These are phyloP conservation scores for Diplolepis rosae DNA, from an alignment of 2,888 invertebrate species.

Conservation along the genomic window DNA sequence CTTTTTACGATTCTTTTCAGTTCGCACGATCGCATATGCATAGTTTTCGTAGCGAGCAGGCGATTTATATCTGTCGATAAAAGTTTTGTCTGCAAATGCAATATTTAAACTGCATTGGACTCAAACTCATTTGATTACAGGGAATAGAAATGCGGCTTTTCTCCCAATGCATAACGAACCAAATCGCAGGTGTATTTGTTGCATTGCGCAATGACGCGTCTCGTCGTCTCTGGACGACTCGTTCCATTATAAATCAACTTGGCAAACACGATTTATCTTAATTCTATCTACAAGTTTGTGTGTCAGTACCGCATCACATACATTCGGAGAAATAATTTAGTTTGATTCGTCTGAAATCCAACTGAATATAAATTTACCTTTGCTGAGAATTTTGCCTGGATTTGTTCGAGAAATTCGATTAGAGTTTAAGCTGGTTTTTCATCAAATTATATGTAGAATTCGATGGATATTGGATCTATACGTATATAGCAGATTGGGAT, in stretches of 20 bases:
- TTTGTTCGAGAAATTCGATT: slow-evolving; percentile 21
- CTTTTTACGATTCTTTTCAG: slow-evolving; percentile 13
- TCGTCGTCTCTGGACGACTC: slow-evolving; percentile 33
- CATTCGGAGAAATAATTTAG: slow-evolving; percentile 13
- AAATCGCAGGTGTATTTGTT: slow-evolving; percentile 31
- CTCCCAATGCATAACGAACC: slow-evolving; percentile 30
- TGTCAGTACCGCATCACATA: slow-evolving; percentile 34
- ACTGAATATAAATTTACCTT: slow-evolving; percentile 29
- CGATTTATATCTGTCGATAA: slow-evolving; percentile 28
- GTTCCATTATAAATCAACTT: slow-evolving; percentile 58
- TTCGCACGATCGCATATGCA: slow-evolving; percentile 10
- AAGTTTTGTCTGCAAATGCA: slow-evolving; percentile 27
- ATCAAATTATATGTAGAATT: slow-evolving; percentile 23
- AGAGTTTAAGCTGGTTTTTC: slow-evolving; percentile 23
- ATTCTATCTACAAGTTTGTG: slow-evolving; percentile 55
- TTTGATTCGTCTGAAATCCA: slow-evolving; percentile 22
- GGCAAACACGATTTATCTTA: slow-evolving; percentile 61
- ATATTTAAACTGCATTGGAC: slow-evolving; percentile 30
- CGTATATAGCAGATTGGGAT: background rate
- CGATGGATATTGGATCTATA: slow-evolving; percentile 17
- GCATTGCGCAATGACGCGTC: slow-evolving; percentile 35
- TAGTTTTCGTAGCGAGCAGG: slow-evolving; percentile 13
- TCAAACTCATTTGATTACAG: slow-evolving; percentile 22
- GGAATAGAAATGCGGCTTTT: slow-evolving; percentile 24
- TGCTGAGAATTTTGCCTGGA: slow-evolving; percentile 15